These are phyloP conservation scores for Heterochromis multidens DNA, from an alignment of 2,113 vertebrate genomes.

Conservation along the genomic window DNA sequence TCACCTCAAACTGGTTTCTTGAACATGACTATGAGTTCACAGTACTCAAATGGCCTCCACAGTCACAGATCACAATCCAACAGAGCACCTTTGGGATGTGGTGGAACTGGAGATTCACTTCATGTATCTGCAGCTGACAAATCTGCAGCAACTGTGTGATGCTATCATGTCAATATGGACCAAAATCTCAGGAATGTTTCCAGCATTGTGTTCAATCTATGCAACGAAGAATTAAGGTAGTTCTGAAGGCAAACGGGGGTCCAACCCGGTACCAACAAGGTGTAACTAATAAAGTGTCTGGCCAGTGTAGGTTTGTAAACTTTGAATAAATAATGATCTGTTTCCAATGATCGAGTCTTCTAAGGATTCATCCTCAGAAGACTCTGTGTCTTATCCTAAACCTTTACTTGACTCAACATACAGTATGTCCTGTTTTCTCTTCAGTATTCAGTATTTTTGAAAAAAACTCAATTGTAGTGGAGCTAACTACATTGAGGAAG, in stretches of 20 bases:
- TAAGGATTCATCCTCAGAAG: no score
- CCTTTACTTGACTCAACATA: not conserved
- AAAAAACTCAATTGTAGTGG: no score
- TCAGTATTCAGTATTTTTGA: not conserved
- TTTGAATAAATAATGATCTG: not conserved
- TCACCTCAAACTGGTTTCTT: not conserved
- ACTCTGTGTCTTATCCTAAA: not conserved
- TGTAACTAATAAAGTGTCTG: no score
- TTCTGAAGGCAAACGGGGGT: not conserved
- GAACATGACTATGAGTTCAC: not conserved
- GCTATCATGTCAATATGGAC: rapidly evolving
- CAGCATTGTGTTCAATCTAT: not conserved
- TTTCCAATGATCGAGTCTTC: no score
- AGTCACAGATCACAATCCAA: no score
- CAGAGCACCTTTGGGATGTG: not conserved
- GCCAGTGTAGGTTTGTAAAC: not conserved
- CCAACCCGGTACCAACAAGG: not conserved
- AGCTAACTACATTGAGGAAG: not conserved
- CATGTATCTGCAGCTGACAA: not conserved
- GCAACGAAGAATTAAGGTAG: not conserved
- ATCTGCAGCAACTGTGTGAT: not conserved
- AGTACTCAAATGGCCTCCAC: not conserved
- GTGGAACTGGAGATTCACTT: not conserved
- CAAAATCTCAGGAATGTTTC: not conserved
- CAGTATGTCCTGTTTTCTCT: not conserved